These are phyloP conservation scores for Pogonocherus hispidulus DNA, from an alignment of 2,888 invertebrate genomes.

Conservation along the genomic window DNA sequence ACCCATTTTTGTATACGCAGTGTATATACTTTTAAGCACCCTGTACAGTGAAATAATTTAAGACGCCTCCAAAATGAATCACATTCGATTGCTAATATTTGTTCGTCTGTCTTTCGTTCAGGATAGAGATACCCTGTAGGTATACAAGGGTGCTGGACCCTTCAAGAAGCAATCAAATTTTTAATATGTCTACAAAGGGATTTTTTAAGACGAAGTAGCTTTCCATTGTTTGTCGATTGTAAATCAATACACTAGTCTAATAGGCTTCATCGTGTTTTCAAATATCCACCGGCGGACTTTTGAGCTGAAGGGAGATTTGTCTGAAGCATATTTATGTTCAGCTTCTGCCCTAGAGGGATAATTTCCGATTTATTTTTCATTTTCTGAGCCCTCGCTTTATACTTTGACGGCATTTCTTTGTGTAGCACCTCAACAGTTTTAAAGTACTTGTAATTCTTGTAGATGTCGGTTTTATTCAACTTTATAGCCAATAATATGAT, in stretches of 20 bases:
- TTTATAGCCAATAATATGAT: too few species aligned
- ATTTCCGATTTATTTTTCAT: slow-evolving; percentile 43
- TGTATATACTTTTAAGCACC: too few species aligned
- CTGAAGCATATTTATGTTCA: slow-evolving; percentile 42
- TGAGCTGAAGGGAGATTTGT: slow-evolving; percentile 41
- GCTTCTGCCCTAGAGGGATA: slow-evolving; percentile 39
- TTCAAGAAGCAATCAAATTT: neutral
- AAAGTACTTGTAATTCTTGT: neutral
- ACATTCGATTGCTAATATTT: too few species aligned
- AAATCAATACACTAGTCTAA: slow-evolving; percentile 40
- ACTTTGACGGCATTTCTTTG: neutral
- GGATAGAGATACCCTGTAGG: neutral
- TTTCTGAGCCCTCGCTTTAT: neutral
- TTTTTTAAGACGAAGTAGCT: slow-evolving; percentile 35
- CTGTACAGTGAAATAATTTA: too few species aligned
- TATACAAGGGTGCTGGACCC: neutral
- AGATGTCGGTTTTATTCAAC: neutral
- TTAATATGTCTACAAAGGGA: slow-evolving; percentile 1
- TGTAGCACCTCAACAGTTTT: neutral
- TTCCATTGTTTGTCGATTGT: slow-evolving; percentile 38
- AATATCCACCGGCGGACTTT: slow-evolving; percentile 44
- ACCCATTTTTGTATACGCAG: too few species aligned
- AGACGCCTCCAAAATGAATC: too few species aligned
- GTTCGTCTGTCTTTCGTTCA: neutral
- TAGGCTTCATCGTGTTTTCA: slow-evolving; percentile 44